Percentiles rank a stretch among this genome's conserved stretches.
Conservation (phyloP, 2,113 vertebrate genomes). For the Petrocephalus zakoni region DNA sequence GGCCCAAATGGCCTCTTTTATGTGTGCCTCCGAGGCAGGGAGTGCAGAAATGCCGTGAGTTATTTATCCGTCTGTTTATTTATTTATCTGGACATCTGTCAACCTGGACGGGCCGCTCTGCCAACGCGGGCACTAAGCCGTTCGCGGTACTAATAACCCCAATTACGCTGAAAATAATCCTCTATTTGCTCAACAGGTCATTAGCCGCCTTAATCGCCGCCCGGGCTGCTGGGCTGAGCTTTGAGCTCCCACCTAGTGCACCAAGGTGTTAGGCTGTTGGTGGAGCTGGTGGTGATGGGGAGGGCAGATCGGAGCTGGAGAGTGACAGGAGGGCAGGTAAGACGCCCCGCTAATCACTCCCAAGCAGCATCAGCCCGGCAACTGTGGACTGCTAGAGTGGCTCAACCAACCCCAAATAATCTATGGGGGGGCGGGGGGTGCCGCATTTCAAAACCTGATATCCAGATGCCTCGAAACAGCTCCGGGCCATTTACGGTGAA, state of each 20-base stretch:
- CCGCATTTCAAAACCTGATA: constrained; percentile 4
- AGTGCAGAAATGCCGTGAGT: constrained; percentile 15
- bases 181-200: constrained; percentile 62
- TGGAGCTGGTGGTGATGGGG: neutral
- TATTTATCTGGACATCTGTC: constrained; percentile 29
- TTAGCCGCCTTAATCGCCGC: constrained; percentile 48
- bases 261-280: constrained; percentile 35
- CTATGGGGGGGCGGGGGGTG: constrained; percentile 13
- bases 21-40: neutral
- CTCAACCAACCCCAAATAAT: constrained; percentile 36
- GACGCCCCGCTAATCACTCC: constrained; percentile 41
- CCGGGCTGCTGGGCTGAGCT: constrained; percentile 35
- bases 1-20: constrained; percentile 25
- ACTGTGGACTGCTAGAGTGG: constrained; percentile 28
- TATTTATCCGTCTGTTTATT: constrained; percentile 40
- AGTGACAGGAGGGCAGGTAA: constrained; percentile 29
- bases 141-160: constrained; percentile 41
- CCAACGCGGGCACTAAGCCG: constrained; percentile 22
- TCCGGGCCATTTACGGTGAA: neutral
- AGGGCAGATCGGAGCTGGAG: constrained; percentile 18
- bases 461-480: neutral
- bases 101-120: neutral
- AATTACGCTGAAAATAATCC: constrained; percentile 58
- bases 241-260: constrained; percentile 22
- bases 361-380: constrained; percentile 38